Conservation (phyloP, 2,797 vertebrate genomes). For the Mareca penelope region DNA sequence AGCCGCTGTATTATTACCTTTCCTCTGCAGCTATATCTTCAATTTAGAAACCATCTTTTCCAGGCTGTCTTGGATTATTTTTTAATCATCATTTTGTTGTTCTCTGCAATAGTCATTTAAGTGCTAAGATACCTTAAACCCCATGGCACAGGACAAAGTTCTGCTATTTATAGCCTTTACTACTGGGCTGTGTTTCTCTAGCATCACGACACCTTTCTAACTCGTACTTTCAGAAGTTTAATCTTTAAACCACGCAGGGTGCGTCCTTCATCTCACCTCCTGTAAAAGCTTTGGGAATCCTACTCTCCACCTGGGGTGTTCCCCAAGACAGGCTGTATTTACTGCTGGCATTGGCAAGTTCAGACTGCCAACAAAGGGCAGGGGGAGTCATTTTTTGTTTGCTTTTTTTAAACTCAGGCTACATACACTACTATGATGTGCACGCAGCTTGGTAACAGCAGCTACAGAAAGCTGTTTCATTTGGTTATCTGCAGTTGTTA, state of each 20-base stretch:
- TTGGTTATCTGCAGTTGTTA: background rate
- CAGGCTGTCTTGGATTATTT: background rate
- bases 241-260: background rate
- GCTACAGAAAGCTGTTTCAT: background rate
- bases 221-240: background rate
- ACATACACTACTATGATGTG: fast-evolving
- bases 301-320: background rate
- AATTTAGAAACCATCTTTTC: background rate
- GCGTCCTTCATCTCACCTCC: background rate
- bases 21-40: background rate
- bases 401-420: background rate
- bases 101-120: background rate
- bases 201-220: background rate
- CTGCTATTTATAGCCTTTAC: background rate
- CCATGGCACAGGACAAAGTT: background rate
- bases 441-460: background rate
- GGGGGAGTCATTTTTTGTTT: background rate
- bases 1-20: background rate
- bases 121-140: background rate
- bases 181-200: background rate
- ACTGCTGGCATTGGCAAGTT: background rate
- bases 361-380: background rate
- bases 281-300: background rate
- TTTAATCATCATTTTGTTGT: background rate
- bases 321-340: background rate